These are phyloP conservation scores for Atta texana DNA, from an alignment of 1,140 invertebrate genomes.

Conservation along the genomic window DNA sequence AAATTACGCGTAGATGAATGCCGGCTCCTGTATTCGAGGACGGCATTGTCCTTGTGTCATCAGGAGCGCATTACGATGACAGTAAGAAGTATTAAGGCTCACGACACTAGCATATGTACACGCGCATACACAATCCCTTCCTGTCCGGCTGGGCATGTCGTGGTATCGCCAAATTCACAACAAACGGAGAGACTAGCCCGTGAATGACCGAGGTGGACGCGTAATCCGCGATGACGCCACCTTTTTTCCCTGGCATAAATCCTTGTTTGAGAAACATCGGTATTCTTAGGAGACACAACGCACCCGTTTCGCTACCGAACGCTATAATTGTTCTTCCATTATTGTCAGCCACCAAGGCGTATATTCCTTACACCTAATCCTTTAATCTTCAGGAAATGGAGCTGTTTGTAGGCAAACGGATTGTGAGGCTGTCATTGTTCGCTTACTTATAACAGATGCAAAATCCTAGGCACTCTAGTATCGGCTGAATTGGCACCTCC, in stretches of 20 bases:
- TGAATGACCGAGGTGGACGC: slow-evolving; percentile 39
- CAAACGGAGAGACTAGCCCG: not conserved
- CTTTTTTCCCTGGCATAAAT: slow-evolving; percentile 62
- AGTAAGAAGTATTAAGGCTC: slow-evolving; percentile 79
- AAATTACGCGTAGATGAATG: slow-evolving; percentile 74
- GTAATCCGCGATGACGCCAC: slow-evolving; percentile 30
- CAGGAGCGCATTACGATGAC: slow-evolving; percentile 77
- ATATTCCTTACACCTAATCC: slow-evolving; percentile 83
- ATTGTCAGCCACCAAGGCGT: slow-evolving; percentile 80
- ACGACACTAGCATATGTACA: slow-evolving; percentile 16
- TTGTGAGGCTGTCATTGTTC: slow-evolving; percentile 77
- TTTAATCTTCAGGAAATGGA: slow-evolving; percentile 84
- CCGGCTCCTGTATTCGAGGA: slow-evolving; percentile 26
- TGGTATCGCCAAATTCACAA: not conserved
- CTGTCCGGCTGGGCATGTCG: slow-evolving; percentile 43
- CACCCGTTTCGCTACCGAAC: slow-evolving; percentile 62
- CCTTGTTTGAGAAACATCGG: slow-evolving; percentile 79
- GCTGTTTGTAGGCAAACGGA: slow-evolving; percentile 82
- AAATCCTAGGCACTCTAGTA: slow-evolving; percentile 51
- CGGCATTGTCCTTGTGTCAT: slow-evolving; percentile 66
- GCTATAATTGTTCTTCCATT: slow-evolving; percentile 82
- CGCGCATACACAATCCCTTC: slow-evolving; percentile 75
- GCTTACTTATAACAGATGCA: slow-evolving; percentile 72
- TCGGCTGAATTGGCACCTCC: slow-evolving; percentile 35
- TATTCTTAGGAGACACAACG: slow-evolving; percentile 66